Evolutionary conservation across 2,113 vertebrate genomes (phyloP), one percentile per base, ranked within the genome.

Genomic region (Oncorhynchus keta): DNA sequence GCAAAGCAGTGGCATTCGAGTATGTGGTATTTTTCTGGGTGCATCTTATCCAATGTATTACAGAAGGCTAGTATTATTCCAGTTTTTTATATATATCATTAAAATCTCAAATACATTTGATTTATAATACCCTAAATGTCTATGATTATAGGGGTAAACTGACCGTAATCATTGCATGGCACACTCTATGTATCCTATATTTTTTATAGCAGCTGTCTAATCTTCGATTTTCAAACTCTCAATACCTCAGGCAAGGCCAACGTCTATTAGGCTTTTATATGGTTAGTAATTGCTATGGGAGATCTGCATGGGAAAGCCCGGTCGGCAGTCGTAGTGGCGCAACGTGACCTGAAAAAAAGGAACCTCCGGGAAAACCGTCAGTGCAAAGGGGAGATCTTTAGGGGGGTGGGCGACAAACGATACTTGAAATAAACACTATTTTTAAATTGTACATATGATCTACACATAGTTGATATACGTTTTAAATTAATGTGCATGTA

Each of bases 321-420:
- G 90, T 77, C 90, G 75, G 86, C 81, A 79, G 91, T 86, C 35
- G 90, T 88, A 93, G 93, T 88, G 93, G 83, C 89, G 89, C 92
- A 94, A 94, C 93, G 90, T 94, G 95, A 95, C 95, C 95, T 89
- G 91, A 88, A 91, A 94, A 93, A 92, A 94, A 95, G 95, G 95
- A 96, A 97, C 94, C 97, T 96, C 96, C 94, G 94, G 96, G 96
- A 96, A 95, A 95, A 95, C 95, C 95, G 94, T 94, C 94, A 93
- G 87, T 79, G 83, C 88, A 39, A 74, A 76, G 72, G 86, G 79
- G 73, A 78, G 85, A 85, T 59, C 32, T 7, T 72, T 55, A 81
- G 80, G 83, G 39, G 86, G 83, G 3, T 11, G 13, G 1, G 3
- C 80, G 85, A 86, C n/a, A 1, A 26, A 14, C 89, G 89, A 79